phyloP scores from a whole-genome alignment of 1,140 invertebrate species.

The Limonius californicus region DNA sequence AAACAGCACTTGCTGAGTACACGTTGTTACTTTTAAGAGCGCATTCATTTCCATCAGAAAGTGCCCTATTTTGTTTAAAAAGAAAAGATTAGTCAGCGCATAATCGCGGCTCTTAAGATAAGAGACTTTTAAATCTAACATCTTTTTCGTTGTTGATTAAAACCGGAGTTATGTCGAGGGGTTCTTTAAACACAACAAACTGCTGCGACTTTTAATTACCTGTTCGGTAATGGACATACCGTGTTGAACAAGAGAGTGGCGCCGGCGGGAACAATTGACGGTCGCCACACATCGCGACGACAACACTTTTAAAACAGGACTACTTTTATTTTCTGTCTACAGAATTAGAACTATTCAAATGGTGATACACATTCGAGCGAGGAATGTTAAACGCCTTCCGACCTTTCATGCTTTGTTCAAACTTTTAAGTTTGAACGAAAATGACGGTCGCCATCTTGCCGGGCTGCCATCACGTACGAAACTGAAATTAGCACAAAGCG shows the following conservation, averaged over 20 bases:
- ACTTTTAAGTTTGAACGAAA: too few species aligned
- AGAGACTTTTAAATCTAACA: conserved; percentile 21
- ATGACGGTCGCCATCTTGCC: too few species aligned
- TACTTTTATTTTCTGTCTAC: conserved; percentile 19
- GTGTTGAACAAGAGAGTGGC: conserved; percentile 44
- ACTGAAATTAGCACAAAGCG: too few species aligned
- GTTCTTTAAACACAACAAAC: conserved; percentile 41
- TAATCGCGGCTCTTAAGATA: conserved; percentile 10
- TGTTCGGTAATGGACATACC: conserved; percentile 46
- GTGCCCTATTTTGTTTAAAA: conserved; percentile 8
- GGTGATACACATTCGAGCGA: too few species aligned
- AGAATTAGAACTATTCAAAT: conserved; percentile 1
- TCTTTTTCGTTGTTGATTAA: conserved; percentile 42
- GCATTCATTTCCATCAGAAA: not conserved
- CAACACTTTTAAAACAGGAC: conserved; percentile 29
- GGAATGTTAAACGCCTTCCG: too few species aligned
- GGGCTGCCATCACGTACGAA: too few species aligned
- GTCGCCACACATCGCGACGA: conserved; percentile 42
- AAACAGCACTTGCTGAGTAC: not conserved
- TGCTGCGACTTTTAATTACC: conserved; percentile 47
- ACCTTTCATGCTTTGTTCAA: too few species aligned
- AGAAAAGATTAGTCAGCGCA: conserved; percentile 11
- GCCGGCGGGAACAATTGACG: conserved; percentile 42
- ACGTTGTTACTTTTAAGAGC: conserved; percentile 1
- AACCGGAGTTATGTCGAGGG: conserved; percentile 43